Percentiles rank a stretch among this genome's conserved stretches.
These are phyloP conservation scores for Podarcis muralis DNA, from an alignment of 2,113 vertebrate species.

Conservation along the genomic window DNA sequence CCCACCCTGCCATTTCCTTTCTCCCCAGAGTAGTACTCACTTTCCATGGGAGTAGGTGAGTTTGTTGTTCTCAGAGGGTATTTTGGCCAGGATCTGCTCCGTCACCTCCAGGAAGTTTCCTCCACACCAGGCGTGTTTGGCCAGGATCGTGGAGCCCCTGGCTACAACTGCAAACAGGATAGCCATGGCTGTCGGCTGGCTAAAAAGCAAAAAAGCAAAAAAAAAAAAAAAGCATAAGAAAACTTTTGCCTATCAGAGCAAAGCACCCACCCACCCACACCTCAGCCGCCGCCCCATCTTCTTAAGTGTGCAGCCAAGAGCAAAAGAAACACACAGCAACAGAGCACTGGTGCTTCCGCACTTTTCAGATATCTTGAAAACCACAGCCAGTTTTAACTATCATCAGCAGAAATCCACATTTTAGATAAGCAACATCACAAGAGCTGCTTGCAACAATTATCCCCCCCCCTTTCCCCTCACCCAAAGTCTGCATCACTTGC, in stretches of 20 bases:
- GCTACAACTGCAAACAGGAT: constrained; percentile 97
- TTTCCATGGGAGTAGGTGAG: constrained; percentile 95
- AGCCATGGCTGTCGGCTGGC: constrained; percentile 84
- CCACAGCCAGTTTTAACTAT: not conserved
- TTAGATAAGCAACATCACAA: not conserved
- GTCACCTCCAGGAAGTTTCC: constrained; percentile 99
- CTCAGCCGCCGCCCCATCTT: not conserved
- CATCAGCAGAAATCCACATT: not conserved
- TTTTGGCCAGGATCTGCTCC: constrained; percentile 95
- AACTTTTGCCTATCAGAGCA: not conserved
- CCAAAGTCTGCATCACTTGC: not conserved
- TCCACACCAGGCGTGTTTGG: constrained; percentile 95
- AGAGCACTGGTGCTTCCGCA: not conserved
- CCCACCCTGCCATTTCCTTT: not conserved
- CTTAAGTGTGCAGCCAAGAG: not conserved
- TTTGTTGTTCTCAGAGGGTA: constrained; percentile 97
- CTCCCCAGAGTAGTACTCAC: constrained; percentile 73
- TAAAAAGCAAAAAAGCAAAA: not conserved
- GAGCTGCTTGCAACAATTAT: not conserved
- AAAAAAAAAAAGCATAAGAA: constrained; percentile 35
- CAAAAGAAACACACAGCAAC: not conserved
- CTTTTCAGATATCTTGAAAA: not conserved
- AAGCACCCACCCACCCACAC: not conserved
- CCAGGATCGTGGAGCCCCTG: constrained; percentile 94
- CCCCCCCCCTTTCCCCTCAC: not conserved